These are phyloP conservation scores for Selenia dentaria DNA, from an alignment of 2,888 invertebrate genomes.

Conservation along the genomic window DNA sequence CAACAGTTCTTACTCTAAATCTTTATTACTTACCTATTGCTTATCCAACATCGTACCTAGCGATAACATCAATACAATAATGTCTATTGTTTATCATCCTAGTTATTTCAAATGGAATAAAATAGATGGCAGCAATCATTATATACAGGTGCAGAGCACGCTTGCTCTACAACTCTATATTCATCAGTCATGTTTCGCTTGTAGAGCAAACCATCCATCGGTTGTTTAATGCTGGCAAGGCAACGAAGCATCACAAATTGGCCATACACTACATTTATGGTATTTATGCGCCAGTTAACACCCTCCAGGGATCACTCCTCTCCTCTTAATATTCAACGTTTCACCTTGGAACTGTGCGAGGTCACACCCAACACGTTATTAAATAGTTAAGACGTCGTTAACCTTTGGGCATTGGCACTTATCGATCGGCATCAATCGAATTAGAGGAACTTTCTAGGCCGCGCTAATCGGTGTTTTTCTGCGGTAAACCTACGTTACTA, in stretches of 20 bases:
- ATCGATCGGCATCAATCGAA: constrained; percentile 43
- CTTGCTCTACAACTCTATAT: no score
- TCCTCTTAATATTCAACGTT: constrained; percentile 40
- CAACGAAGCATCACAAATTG: constrained; percentile 40
- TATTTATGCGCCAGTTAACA: constrained; percentile 42
- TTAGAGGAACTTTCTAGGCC: constrained; percentile 23
- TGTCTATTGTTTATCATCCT: no score
- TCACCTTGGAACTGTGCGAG: constrained; percentile 52
- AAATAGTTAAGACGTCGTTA: constrained; percentile 57
- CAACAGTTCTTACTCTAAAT: constrained; percentile 16
- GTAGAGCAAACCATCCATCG: constrained; percentile 15
- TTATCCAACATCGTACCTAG: no score
- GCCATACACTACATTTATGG: constrained; percentile 36
- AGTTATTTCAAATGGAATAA: no score
- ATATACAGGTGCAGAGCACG: no score
- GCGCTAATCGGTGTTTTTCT: constrained; percentile 10
- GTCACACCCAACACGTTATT: constrained; percentile 50
- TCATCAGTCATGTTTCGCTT: constrained; percentile 17
- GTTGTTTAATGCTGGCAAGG: constrained; percentile 21
- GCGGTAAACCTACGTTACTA: constrained; percentile 8
- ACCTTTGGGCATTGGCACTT: constrained; percentile 49
- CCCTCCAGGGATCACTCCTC: constrained; percentile 45
- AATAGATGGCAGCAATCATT: no score
- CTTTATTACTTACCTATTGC: no score
- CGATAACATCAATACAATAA: no score